These are phyloP conservation scores for Beroe ovata DNA, from an alignment of 37 sponge, comb jelly and placozoan species.

Conservation along the genomic window DNA sequence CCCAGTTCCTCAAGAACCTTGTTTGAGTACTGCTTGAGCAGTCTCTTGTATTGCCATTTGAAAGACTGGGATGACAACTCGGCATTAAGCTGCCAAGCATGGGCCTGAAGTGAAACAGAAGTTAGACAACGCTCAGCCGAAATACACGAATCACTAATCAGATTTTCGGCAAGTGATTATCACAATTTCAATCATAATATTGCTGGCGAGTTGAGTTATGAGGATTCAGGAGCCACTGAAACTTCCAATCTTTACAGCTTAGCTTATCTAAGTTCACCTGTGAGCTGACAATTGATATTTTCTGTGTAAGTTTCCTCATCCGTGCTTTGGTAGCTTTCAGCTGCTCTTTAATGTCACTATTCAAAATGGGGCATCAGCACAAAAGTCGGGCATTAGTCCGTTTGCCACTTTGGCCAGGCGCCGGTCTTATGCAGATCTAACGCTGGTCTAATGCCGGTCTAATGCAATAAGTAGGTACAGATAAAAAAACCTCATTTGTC, in stretches of 20 bases:
- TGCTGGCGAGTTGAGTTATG: not conserved
- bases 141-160: too few species aligned
- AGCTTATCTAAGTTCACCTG: not conserved
- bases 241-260: not conserved
- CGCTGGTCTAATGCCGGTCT: too few species aligned
- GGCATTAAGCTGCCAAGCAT: conserved; percentile 42
- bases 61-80: not conserved
- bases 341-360: not conserved
- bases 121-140: too few species aligned
- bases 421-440: too few species aligned
- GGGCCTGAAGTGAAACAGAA: conserved; percentile 44
- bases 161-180: too few species aligned
- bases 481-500: too few species aligned
- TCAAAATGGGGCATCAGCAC: too few species aligned
- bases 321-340: not conserved
- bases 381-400: too few species aligned
- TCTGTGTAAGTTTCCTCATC: conserved; percentile 1
- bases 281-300: not conserved
- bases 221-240: not conserved
- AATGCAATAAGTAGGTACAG: too few species aligned
- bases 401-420: too few species aligned
- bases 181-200: not conserved
- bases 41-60: conserved; percentile 9
- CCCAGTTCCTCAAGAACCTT: conserved; percentile 39
- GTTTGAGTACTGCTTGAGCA: conserved; percentile 18